Conservation (phyloP, 2,797 vertebrate species). For the Lagodon rhomboides region DNA sequence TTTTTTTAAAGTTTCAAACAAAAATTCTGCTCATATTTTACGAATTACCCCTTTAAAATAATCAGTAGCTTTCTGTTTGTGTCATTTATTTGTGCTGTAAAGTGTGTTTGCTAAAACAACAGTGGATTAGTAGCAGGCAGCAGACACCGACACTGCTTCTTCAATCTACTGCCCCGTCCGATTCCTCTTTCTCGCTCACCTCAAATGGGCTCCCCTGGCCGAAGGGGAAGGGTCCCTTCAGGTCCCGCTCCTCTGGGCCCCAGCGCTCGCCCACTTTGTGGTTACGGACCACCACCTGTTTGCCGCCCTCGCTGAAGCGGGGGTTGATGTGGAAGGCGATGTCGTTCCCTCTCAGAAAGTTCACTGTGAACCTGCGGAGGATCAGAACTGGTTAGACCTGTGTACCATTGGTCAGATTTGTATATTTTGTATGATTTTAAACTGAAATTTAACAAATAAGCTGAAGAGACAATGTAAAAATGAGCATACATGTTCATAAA, state of each 20-base stretch:
- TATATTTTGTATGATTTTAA: not conserved
- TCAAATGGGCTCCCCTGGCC: constrained; percentile 84
- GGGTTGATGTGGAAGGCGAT: constrained; percentile 88
- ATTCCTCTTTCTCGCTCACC: constrained; percentile 70
- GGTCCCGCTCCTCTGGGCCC: constrained; percentile 85
- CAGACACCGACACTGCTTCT: not conserved
- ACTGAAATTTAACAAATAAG: not conserved
- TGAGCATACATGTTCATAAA: not conserved
- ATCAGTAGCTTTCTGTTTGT: constrained; percentile 6
- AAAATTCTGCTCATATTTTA: too few relatives aligned
- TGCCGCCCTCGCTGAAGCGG: constrained; percentile 84
- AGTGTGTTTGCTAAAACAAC: not conserved
- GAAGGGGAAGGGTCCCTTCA: constrained; percentile 84
- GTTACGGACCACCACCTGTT: constrained; percentile 85
- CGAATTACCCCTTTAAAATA: not conserved
- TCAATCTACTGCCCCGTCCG: not conserved
- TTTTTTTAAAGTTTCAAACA: too few relatives aligned
- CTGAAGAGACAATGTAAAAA: not conserved
- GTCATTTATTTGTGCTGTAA: not conserved
- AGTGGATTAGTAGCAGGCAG: constrained; percentile 3
- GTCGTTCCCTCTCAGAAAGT: constrained; percentile 87
- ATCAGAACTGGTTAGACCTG: not conserved
- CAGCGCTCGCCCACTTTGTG: constrained; percentile 83
- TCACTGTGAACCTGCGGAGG: constrained; percentile 84
- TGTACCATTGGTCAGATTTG: not conserved